Percentiles rank a stretch among this genome's conserved stretches.
These are phyloP conservation scores for Caenorhabditis macrosperma DNA, from an alignment of 2,888 invertebrate genomes.

Conservation along the genomic window DNA sequence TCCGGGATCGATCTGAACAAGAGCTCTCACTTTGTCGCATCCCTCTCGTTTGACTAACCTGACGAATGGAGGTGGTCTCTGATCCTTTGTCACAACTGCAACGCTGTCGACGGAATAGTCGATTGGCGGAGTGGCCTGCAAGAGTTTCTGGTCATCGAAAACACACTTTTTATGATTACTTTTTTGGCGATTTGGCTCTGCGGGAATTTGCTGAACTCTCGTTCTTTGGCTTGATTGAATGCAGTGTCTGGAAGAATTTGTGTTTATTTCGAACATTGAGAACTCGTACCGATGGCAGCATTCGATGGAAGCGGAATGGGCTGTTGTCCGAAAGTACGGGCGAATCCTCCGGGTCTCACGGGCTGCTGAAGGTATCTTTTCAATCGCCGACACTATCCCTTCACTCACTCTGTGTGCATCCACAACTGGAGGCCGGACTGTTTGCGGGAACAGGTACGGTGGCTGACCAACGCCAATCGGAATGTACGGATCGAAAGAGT, in stretches of 20 bases:
- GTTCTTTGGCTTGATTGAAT: constrained; percentile 48
- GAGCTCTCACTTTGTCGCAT: background rate
- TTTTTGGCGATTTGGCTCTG: constrained; percentile 41
- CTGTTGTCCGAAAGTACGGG: constrained; percentile 47
- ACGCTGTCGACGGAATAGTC: constrained; percentile 57
- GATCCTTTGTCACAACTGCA: constrained; percentile 44
- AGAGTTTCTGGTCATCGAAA: background rate
- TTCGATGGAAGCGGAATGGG: constrained; percentile 48
- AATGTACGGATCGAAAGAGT: constrained; percentile 46
- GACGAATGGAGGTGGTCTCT: constrained; percentile 41
- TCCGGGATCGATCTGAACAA: constrained; percentile 32
- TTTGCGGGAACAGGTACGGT: constrained; percentile 38
- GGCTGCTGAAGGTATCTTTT: constrained; percentile 24
- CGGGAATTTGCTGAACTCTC: constrained; percentile 34
- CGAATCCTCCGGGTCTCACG: constrained; percentile 29
- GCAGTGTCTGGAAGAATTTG: constrained; percentile 36
- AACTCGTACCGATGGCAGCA: constrained; percentile 21
- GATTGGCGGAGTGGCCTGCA: constrained; percentile 52
- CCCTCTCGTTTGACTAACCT: background rate
- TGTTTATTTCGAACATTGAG: background rate
- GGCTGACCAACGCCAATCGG: constrained; percentile 44
- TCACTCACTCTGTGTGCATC: constrained; percentile 39
- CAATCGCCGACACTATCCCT: background rate
- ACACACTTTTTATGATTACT: background rate
- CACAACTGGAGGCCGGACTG: constrained; percentile 1